A percentile compares a stretch with the other conserved stretches of the same genome.
These are phyloP conservation scores for Gymnoscopelus braueri DNA, from an alignment of 2,797 vertebrate species.

Conservation along the genomic window DNA sequence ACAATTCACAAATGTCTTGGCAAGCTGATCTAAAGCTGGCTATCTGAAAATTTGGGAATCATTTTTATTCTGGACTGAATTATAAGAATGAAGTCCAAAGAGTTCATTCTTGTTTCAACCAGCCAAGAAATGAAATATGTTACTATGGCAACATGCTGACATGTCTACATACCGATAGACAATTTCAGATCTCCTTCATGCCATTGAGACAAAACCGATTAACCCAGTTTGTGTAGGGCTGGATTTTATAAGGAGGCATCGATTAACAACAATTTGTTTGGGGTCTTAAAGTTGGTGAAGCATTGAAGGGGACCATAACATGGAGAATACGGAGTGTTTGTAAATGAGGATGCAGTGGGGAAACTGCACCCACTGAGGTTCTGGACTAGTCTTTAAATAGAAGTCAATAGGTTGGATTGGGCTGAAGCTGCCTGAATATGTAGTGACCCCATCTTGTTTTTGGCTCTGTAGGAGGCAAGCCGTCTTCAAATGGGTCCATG, in stretches of 20 bases:
- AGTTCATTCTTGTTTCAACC: background rate
- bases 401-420: too few species aligned
- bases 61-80: constrained; percentile 35
- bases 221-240: constrained; percentile 47
- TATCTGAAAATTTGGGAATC: constrained; percentile 27
- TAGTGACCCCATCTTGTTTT: too few species aligned
- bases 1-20: constrained; percentile 28
- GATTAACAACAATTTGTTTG: constrained; percentile 71
- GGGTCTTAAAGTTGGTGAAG: constrained; percentile 57
- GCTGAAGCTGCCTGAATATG: too few species aligned
- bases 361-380: too few species aligned
- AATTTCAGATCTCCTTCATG: constrained; percentile 4
- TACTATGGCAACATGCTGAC: background rate
- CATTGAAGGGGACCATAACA: constrained; percentile 51
- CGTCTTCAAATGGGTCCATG: too few species aligned
- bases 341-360: constrained; percentile 45
- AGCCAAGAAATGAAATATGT: constrained; percentile 11
- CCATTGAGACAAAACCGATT: constrained; percentile 31
- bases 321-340: constrained; percentile 48
- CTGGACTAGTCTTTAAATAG: too few species aligned
- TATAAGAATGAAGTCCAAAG: constrained; percentile 22
- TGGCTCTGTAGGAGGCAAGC: too few species aligned
- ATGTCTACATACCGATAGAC: constrained; percentile 12
- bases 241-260: constrained; percentile 56
- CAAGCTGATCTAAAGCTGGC: constrained; percentile 19